Evolutionary conservation across 2,797 vertebrate genomes (phyloP).

Genomic region (Enteromius viviparus): DNA sequence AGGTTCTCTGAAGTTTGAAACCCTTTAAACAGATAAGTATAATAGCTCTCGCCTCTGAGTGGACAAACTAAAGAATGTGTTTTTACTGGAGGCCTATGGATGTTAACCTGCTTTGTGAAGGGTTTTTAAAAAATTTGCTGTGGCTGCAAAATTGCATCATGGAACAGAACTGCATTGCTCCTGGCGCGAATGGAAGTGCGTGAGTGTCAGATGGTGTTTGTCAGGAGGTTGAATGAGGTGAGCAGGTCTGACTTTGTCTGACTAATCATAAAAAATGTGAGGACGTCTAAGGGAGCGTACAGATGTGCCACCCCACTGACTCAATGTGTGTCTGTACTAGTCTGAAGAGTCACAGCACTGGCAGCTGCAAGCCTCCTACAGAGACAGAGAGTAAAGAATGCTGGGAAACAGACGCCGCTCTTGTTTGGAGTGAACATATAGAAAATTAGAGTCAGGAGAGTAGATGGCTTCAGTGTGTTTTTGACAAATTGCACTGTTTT

Average conservation of each 20-base stretch:
- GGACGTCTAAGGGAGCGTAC: neutral
- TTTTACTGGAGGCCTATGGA: neutral
- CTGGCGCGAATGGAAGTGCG: neutral
- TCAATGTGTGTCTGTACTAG: neutral
- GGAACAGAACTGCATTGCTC: neutral
- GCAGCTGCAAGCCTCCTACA: conserved; percentile 23
- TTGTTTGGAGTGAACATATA: conserved; percentile 7
- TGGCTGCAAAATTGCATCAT: conserved; percentile 15
- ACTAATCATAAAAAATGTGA: conserved; percentile 22
- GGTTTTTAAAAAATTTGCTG: neutral
- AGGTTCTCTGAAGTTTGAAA: conserved; percentile 31
- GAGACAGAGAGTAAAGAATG: neutral
- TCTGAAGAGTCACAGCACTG: neutral
- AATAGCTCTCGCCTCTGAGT: conserved; percentile 41
- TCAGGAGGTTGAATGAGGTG: neutral
- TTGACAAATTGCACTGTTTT: conserved; percentile 20
- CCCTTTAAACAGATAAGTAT: conserved; percentile 29
- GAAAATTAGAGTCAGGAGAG: conserved; percentile 11
- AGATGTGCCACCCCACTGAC: conserved; percentile 10
- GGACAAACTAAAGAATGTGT: conserved; percentile 6
- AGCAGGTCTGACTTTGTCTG: conserved; percentile 5
- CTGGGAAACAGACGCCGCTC: neutral
- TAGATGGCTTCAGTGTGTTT: conserved; percentile 6
- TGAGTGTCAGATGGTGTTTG: neutral
- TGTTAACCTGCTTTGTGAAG: conserved; percentile 6